Base-by-base conservation (phyloP, 2,113 vertebrate species). In the Hylia prasina region DNA sequence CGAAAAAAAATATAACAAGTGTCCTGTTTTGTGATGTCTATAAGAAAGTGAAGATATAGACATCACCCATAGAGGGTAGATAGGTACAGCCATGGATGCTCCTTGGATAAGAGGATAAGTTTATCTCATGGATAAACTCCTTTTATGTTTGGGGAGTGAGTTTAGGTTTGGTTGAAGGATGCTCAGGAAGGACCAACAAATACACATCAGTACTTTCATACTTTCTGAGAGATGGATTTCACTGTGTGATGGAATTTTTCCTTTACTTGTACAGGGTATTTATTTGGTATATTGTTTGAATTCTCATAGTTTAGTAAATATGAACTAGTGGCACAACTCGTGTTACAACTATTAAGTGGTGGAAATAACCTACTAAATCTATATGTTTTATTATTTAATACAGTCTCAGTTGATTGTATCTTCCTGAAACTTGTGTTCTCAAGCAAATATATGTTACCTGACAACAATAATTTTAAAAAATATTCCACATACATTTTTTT, bases 11-110 rank as follows among this genome's bases (percentile, higher is more conserved):
- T 1, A 1, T 3, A 68, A 63, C 51, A 53, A 44, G 35, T 6
- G 4, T 35, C 28, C 42, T 28, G 23, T 68, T 82, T 75, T 39
- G 28, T 0, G 0, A 39, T 6, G 9, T 56, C 51, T 28, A 0
- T 18, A 69, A 56, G 6, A 11, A 77, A 90, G 33, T 15, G 13
- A 68, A 69, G 39, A 23, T 44, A 25, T 2, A 58, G 51, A 31
- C 24, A 72, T 20, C 27, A 58, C 44, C 11, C 57, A 39, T 19
- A 57, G 65, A 35, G 7, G 27, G 57, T 12, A 65, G 40, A 11
- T 42, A 37, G 25, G 47, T 42, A 24, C 13, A n/a, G 72, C 0
- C 1, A 35, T 24, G 63, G 50, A 25, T 31, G 33, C 16, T 25
- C 20, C n/a, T n/a, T n/a, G n/a, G n/a, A n/a, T n/a, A n/a, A n/a